A percentile compares a stretch with the other conserved stretches of the same genome.
phyloP scores from a whole-genome alignment of 2,797 vertebrate species.

The Lepus oiostolus region DNA sequence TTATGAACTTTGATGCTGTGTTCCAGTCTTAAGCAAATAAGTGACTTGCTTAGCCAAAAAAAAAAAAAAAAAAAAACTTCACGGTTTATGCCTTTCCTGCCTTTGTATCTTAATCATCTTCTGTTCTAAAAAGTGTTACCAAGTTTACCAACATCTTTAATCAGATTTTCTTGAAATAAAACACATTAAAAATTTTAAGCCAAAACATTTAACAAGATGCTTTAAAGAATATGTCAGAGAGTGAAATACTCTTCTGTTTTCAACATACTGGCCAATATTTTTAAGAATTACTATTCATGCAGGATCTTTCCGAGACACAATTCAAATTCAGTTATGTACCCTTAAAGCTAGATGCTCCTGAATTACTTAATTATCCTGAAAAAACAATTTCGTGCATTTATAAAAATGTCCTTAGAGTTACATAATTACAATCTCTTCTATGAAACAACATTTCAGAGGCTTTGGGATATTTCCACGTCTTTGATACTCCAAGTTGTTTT shows the following conservation, averaged over 20 bases:
- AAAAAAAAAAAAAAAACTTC: slow-evolving; percentile 55
- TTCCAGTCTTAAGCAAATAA: slow-evolving; percentile 74
- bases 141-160: slow-evolving; percentile 83
- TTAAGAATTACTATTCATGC: slow-evolving; percentile 79
- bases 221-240: slow-evolving; percentile 75
- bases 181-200: slow-evolving; percentile 83
- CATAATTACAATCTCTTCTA: not conserved
- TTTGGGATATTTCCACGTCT: not conserved
- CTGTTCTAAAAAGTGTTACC: slow-evolving; percentile 77
- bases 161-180: slow-evolving; percentile 80
- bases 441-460: not conserved
- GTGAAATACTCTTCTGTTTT: slow-evolving; percentile 80
- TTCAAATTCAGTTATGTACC: slow-evolving; percentile 69
- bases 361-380: slow-evolving; percentile 52
- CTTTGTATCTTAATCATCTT: slow-evolving; percentile 79
- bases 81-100: slow-evolving; percentile 62
- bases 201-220: slow-evolving; percentile 81
- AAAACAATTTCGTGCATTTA: slow-evolving; percentile 14
- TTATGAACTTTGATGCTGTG: slow-evolving; percentile 74
- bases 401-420: slow-evolving; percentile 10
- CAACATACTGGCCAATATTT: slow-evolving; percentile 80
- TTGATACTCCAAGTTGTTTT: not conserved
- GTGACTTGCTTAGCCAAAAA: slow-evolving; percentile 72
- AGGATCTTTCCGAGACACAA: slow-evolving; percentile 68
- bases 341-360: slow-evolving; percentile 31